These are phyloP conservation scores for Drosophila suboccidentalis DNA, from an alignment of 2,888 invertebrate species.

Conservation along the genomic window DNA sequence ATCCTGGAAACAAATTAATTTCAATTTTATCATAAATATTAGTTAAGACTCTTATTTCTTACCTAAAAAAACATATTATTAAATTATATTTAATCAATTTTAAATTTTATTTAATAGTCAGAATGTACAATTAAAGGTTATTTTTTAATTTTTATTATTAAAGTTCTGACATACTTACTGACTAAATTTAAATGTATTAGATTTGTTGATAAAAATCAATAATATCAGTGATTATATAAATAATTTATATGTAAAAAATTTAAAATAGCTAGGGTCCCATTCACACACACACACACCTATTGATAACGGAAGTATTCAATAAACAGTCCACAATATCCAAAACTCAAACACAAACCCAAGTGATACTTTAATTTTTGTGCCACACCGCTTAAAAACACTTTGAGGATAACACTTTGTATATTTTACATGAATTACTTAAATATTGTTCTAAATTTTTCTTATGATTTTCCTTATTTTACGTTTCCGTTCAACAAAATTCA, in stretches of 20 bases:
- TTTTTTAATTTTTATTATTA: too few relatives aligned
- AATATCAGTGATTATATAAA: too few relatives aligned
- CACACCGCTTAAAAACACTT: conserved; percentile 31
- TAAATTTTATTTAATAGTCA: too few relatives aligned
- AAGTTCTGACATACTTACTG: too few relatives aligned
- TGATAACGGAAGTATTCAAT: conserved; percentile 7
- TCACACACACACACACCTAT: conserved; percentile 1
- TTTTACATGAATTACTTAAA: conserved; percentile 68
- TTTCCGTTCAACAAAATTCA: conserved; percentile 33
- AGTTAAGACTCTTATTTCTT: background rate
- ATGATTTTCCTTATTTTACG: conserved; percentile 36
- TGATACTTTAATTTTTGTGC: conserved; percentile 14
- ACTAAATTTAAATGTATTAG: too few relatives aligned
- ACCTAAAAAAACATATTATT: background rate
- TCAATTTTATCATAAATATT: background rate
- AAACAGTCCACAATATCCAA: conserved; percentile 3
- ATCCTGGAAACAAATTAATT: background rate
- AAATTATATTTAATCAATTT: background rate
- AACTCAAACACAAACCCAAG: conserved; percentile 8
- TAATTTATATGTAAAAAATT: too few relatives aligned
- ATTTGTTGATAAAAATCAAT: too few relatives aligned
- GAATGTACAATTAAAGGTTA: too few relatives aligned
- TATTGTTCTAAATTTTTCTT: conserved; percentile 67
- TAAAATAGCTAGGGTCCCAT: background rate
- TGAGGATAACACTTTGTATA: conserved; percentile 64